Percentiles rank a stretch among this genome's conserved stretches.
Evolutionary conservation across 2,888 invertebrate species (phyloP).

Genomic region (Xanthorhoe designata): DNA sequence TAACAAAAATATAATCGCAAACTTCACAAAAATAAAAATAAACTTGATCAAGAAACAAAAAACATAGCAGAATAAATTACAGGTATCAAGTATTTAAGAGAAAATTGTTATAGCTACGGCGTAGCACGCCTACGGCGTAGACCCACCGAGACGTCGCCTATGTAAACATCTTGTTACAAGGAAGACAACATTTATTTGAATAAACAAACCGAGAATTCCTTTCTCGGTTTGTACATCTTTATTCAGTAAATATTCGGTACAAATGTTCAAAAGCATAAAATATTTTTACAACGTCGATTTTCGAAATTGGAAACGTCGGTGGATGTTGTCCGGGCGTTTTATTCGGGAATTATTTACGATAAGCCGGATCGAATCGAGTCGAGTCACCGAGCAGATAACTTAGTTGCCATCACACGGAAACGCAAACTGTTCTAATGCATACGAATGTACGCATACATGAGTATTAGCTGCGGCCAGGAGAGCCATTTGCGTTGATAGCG

Average conservation of each 20-base stretch:
- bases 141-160: not conserved
- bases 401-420: constrained; percentile 29
- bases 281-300: constrained; percentile 44
- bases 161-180: constrained; percentile 3
- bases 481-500: not conserved
- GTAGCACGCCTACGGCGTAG: constrained; percentile 11
- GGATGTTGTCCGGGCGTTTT: constrained; percentile 38
- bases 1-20: no score
- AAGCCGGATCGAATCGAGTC: constrained; percentile 12
- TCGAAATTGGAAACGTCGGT: constrained; percentile 42
- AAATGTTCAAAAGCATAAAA: constrained; percentile 38
- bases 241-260: constrained; percentile 27
- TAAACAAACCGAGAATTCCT: constrained; percentile 4
- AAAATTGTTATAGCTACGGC: not conserved
- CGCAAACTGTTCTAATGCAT: constrained; percentile 20
- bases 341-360: constrained; percentile 43
- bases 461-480: not conserved
- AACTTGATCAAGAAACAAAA: not conserved
- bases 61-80: not conserved
- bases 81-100: not conserved
- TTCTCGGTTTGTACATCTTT: not conserved
- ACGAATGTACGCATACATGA: constrained; percentile 21
- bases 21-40: no score
- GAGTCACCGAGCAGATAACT: constrained; percentile 16
- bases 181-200: constrained; percentile 7